Evolutionary conservation across 2,797 vertebrate genomes (phyloP).

Genomic region (Eulemur rubriventer): DNA sequence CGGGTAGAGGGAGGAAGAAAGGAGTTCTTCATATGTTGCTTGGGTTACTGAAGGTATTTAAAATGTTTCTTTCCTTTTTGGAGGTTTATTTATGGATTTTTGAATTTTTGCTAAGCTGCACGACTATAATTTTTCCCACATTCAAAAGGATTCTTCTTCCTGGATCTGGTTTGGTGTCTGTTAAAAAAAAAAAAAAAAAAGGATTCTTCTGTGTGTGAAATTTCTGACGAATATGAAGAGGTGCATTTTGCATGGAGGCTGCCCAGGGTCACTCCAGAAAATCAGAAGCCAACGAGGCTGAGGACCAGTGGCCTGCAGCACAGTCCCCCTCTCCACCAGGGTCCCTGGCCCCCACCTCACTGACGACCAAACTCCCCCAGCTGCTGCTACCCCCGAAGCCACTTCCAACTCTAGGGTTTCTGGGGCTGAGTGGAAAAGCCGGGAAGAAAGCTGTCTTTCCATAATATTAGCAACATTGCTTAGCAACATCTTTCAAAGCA

Average conservation of each 20-base stretch:
- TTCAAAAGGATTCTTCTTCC: conserved; percentile 33
- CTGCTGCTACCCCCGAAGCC: background rate
- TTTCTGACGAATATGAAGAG: conserved; percentile 27
- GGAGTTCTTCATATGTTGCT: background rate
- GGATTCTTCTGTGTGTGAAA: background rate
- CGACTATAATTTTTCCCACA: conserved; percentile 43
- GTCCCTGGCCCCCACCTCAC: background rate
- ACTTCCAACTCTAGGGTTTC: conserved; percentile 12
- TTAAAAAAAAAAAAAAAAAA: background rate
- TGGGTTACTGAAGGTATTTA: conserved; percentile 35
- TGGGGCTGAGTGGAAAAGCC: conserved; percentile 42
- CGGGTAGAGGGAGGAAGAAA: background rate
- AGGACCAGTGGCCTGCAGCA: background rate
- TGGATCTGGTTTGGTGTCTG: background rate
- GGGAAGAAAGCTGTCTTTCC: conserved; percentile 59
- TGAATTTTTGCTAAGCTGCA: background rate
- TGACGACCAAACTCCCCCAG: background rate
- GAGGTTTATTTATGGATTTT: conserved; percentile 18
- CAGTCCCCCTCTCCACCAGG: background rate
- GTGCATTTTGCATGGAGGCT: background rate
- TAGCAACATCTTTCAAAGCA: conserved; percentile 74
- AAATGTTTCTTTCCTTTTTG: background rate
- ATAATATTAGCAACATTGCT: conserved; percentile 76
- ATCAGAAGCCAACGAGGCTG: background rate
- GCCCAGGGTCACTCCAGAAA: background rate